Evolutionary conservation across 2,888 invertebrate genomes (phyloP), one percentile per base, ranked within the genome.

Genomic region (Nomada hirtipes): DNA sequence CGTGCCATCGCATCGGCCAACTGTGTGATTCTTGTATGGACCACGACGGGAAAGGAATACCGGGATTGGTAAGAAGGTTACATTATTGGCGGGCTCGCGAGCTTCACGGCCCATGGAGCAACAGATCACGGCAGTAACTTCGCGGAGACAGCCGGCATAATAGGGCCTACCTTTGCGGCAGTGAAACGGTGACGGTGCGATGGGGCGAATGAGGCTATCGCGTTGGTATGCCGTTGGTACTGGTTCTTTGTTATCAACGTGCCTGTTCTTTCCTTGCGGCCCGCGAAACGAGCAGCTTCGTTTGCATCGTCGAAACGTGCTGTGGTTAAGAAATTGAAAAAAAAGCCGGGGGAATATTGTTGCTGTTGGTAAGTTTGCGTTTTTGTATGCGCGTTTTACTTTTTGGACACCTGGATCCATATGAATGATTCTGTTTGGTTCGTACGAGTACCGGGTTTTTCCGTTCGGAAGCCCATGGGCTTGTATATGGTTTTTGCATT

Each of bases 71-170:
- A 92, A 92, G 92, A 91, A 92, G 90, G 91, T 89, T 90, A 92
- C 89, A 89, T 92, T 92, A 92, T 90, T 91, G 90, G 91, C 13
- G 72, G 88, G 86, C 87, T 89, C 91, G 89, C 90, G 85, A 79
- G 88, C 91, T 91, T 92, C 92, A 92, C 91, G 92, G 90, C 72
- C 88, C 91, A 92, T 92, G 90, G 90, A 92, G 84, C 86, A 75
- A 67, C 80, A 88, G 89, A 85, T 90, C 90, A 89, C 72, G 80
- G 88, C 85, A 84, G 88, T 92, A 92, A 92, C 87, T 92, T 89
- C 20, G 47, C 47, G 89, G 84, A 86, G 83, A 84, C 90, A 86
- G 44, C 76, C 83, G 60, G 74, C 79, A 87, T 86, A 90, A 85
- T 84, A 86, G 57, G 63, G 82, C 75, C 81, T 86, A 83, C 82